phyloP scores from a whole-genome alignment of 2,113 vertebrate genomes.

The Podocnemis expansa region DNA sequence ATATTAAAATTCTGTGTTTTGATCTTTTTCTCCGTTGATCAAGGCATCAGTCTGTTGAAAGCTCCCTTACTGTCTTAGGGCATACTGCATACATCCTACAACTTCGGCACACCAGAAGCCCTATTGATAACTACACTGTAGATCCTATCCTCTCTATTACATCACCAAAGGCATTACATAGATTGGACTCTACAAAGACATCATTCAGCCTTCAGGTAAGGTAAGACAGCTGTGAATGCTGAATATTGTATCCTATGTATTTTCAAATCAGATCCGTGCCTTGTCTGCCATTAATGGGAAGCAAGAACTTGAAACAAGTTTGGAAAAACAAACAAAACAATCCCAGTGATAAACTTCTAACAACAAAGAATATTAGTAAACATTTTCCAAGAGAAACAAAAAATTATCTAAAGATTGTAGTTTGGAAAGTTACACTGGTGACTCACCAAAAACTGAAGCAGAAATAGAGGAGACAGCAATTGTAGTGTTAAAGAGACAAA shows the following conservation, averaged over 20 bases:
- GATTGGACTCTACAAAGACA: background rate
- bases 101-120: background rate
- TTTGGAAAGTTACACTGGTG: background rate
- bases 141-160: background rate
- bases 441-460: background rate
- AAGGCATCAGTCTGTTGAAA: background rate
- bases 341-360: background rate
- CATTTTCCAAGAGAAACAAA: fast-evolving
- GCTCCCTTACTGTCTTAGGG: background rate
- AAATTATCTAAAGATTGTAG: fast-evolving
- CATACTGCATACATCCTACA: background rate
- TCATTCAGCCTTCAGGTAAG: background rate
- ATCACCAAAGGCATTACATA: background rate
- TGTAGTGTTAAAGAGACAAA: background rate
- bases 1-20: background rate
- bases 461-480: background rate
- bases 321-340: background rate
- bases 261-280: background rate
- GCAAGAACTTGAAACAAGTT: fast-evolving
- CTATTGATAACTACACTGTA: background rate
- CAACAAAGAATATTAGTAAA: background rate
- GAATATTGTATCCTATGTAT: background rate
- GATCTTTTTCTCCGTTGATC: background rate
- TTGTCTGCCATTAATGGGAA: background rate
- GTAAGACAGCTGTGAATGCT: fast-evolving